Evolutionary conservation across 2,797 vertebrate species (phyloP).

Genomic region (Macropus fuliginosus): DNA sequence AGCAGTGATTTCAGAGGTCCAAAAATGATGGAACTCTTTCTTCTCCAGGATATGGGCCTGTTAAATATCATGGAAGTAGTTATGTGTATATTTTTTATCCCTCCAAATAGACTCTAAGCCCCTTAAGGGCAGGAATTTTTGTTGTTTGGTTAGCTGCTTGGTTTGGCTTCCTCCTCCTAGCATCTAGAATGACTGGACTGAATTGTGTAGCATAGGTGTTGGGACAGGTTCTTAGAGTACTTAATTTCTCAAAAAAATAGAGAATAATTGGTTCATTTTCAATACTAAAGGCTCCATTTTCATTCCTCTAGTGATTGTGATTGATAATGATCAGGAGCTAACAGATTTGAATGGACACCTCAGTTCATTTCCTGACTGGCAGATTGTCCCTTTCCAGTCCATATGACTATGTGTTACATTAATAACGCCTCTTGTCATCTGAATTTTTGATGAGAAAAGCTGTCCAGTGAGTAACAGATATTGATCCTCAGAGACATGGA

Average conservation of each 20-base stretch:
- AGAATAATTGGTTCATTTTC: constrained; percentile 43
- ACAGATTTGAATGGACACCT: constrained; percentile 47
- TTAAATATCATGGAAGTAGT: neutral
- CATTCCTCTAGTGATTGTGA: constrained; percentile 39
- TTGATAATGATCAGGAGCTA: constrained; percentile 38
- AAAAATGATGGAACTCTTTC: neutral
- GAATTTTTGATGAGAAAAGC: constrained; percentile 44
- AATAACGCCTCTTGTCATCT: constrained; percentile 50
- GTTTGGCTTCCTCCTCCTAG: neutral
- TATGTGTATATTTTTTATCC: neutral
- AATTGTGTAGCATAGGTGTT: neutral
- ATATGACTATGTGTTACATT: constrained; percentile 42
- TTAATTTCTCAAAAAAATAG: constrained; percentile 11
- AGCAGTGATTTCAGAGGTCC: neutral
- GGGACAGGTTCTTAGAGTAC: constrained; percentile 20
- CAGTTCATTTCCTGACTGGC: constrained; percentile 40
- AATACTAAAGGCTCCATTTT: neutral
- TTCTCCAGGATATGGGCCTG: neutral
- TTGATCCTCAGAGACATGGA: constrained; percentile 41
- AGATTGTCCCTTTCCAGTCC: constrained; percentile 38
- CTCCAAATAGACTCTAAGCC: neutral
- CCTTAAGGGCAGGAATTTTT: neutral
- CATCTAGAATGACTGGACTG: neutral
- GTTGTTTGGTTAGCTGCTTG: neutral
- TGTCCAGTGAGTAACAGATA: constrained; percentile 37